Evolutionary conservation across 2,888 invertebrate genomes (phyloP).

Genomic region (Drosophila mercatorum): DNA sequence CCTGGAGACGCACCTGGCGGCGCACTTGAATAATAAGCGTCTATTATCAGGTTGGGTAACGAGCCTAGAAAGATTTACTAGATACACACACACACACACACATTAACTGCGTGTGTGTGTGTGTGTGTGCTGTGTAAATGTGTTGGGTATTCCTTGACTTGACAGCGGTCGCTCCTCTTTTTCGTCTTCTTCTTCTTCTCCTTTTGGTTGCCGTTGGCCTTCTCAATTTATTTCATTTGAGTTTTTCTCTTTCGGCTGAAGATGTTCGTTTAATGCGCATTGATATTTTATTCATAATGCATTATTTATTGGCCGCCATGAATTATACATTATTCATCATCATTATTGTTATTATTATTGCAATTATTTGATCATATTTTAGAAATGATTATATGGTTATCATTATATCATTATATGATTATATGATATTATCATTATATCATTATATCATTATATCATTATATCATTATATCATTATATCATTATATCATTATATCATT

Average conservation of each 20-base stretch:
- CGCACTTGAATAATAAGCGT: slow-evolving; percentile 70
- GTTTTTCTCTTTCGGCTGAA: not conserved
- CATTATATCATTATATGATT: not conserved
- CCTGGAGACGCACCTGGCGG: slow-evolving; percentile 57
- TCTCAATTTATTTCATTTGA: slow-evolving; percentile 8
- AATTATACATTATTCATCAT: slow-evolving; percentile 6
- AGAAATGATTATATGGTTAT: not conserved
- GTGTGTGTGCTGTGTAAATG: not conserved
- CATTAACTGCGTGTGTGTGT: not conserved
- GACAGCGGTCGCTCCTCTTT: not conserved
- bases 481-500: not conserved
- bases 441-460: not conserved
- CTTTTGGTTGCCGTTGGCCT: slow-evolving; percentile 5
- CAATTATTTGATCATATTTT: not conserved
- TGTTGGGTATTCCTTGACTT: not conserved
- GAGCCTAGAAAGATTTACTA: slow-evolving; percentile 40
- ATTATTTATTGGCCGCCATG: slow-evolving; percentile 3
- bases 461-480: not conserved
- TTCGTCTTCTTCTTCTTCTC: not conserved
- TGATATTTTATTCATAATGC: slow-evolving; percentile 44
- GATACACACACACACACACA: not conserved
- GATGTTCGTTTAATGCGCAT: slow-evolving; percentile 17
- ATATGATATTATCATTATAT: not conserved
- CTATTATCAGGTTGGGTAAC: slow-evolving; percentile 62
- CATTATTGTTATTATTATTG: not conserved